Conservation (phyloP, 2,888 invertebrate species). For the Pachydiplax longipennis region DNA sequence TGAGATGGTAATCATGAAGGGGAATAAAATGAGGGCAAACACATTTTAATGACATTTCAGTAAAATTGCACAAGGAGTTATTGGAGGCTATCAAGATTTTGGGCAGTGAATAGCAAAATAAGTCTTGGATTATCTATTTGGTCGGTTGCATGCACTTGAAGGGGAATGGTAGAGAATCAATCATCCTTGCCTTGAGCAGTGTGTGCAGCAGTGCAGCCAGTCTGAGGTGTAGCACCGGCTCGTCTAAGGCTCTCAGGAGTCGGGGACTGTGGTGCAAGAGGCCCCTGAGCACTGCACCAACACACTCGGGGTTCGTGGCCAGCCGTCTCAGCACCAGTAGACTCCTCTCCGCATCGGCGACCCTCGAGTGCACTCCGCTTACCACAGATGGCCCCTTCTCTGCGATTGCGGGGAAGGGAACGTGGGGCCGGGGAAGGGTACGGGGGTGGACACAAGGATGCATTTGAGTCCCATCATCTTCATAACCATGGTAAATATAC, state of each 20-base stretch:
- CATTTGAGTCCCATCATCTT: slow-evolving; percentile 51
- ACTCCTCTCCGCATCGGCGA: slow-evolving; percentile 59
- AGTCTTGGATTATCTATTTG: too few species aligned
- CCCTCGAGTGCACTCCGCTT: slow-evolving; percentile 49
- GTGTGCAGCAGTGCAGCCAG: slow-evolving; percentile 61
- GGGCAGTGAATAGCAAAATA: too few species aligned
- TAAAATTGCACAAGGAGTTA: too few species aligned
- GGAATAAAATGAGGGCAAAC: too few species aligned
- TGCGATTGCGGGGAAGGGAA: not conserved
- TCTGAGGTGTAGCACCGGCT: slow-evolving; percentile 59
- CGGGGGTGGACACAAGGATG: slow-evolving; percentile 50
- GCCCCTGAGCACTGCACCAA: slow-evolving; percentile 63
- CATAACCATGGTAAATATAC: too few species aligned
- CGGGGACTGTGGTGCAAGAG: slow-evolving; percentile 59
- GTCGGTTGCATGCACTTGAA: too few species aligned
- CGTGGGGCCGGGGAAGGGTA: slow-evolving; percentile 6
- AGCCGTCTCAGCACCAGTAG: slow-evolving; percentile 64
- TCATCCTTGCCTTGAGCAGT: slow-evolving; percentile 57
- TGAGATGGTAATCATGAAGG: too few species aligned
- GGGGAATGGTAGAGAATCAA: not conserved
- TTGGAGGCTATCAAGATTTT: too few species aligned
- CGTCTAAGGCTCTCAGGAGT: slow-evolving; percentile 59
- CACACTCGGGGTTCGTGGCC: slow-evolving; percentile 66
- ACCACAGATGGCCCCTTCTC: not conserved
- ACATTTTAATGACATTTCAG: too few species aligned